These are phyloP conservation scores for Barnardius zonarius DNA, from an alignment of 2,113 vertebrate genomes.

Conservation along the genomic window DNA sequence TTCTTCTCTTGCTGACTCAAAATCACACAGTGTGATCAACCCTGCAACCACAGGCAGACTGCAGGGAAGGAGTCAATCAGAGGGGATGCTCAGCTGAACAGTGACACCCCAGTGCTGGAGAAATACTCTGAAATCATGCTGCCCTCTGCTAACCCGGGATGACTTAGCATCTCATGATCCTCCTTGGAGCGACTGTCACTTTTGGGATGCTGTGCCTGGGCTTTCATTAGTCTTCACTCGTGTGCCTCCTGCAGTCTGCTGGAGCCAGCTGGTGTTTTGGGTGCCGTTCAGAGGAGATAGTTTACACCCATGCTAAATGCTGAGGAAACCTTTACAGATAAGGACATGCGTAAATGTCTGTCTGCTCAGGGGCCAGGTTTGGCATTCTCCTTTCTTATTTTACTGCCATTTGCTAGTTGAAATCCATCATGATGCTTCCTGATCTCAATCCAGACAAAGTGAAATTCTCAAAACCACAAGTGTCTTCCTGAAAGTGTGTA, in stretches of 20 bases:
- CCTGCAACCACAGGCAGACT: not conserved
- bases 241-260: conserved; percentile 5
- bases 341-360: not conserved
- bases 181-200: not conserved
- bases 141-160: not conserved
- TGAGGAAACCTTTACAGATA: not conserved
- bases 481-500: not conserved
- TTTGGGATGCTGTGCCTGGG: not conserved
- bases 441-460: not conserved
- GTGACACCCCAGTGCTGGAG: not conserved
- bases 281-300: not conserved
- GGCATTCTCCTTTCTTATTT: not conserved
- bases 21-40: not conserved
- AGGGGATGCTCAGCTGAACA: not conserved
- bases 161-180: not conserved
- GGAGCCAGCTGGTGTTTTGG: not conserved
- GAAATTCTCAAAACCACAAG: not conserved
- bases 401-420: not conserved
- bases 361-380: not conserved
- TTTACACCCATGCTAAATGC: not conserved
- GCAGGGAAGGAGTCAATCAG: not conserved
- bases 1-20: not conserved
- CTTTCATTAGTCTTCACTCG: not conserved
- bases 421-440: not conserved
- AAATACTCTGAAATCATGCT: not conserved